A percentile compares a stretch with the other conserved stretches of the same genome.
Evolutionary conservation across 1,140 invertebrate genomes (phyloP).

Genomic region (Drosophila burlai): DNA sequence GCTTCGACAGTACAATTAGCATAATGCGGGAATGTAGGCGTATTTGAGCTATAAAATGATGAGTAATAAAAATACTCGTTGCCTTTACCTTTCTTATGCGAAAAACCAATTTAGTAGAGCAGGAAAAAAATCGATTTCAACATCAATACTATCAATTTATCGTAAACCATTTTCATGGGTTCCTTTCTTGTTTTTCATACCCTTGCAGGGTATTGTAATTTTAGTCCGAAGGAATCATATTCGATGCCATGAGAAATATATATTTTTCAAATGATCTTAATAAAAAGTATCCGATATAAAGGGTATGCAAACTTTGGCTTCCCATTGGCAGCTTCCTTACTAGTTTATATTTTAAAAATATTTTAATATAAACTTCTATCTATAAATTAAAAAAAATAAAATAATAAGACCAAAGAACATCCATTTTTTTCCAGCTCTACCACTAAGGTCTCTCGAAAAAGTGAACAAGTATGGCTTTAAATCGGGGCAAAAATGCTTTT

Average conservation of each 20-base stretch:
- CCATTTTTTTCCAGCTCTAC: neutral
- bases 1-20: conserved; percentile 2
- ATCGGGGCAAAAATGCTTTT: conserved; percentile 25
- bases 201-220: too few species aligned
- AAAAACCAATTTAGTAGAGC: conserved; percentile 10
- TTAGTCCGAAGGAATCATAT: too few species aligned
- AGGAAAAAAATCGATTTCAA: neutral
- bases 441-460: conserved; percentile 1
- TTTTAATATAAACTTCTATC: neutral
- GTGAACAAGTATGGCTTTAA: conserved; percentile 38
- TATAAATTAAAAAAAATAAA: neutral
- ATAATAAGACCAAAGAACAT: too few species aligned
- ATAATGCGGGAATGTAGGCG: conserved; percentile 1
- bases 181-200: too few species aligned
- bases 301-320: too few species aligned
- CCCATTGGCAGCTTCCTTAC: neutral
- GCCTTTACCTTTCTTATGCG: conserved; percentile 9
- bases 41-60: conserved; percentile 34
- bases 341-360: neutral
- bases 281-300: too few species aligned
- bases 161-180: neutral
- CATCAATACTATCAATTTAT: neutral
- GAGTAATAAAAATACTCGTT: conserved; percentile 20
- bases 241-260: too few species aligned
- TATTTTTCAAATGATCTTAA: too few species aligned